Conservation (phyloP, 2,888 invertebrate genomes). For the Calameuta idolon region DNA sequence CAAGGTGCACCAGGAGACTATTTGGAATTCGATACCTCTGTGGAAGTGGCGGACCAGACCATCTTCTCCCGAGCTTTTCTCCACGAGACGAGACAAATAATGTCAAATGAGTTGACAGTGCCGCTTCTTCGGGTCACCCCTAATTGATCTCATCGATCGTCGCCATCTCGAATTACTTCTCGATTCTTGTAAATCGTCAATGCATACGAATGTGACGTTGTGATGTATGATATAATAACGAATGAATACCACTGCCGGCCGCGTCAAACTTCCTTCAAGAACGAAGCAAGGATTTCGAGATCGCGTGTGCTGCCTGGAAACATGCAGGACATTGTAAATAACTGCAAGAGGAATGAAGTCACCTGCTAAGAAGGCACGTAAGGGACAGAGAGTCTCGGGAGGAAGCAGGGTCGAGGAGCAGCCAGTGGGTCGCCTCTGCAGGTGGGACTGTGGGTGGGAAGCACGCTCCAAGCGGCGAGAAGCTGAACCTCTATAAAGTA, state of each 20-base stretch:
- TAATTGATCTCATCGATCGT: no score
- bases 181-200: no score
- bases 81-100: slow-evolving; percentile 1
- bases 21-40: slow-evolving; percentile 30
- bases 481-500: slow-evolving; percentile 49
- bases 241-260: no score
- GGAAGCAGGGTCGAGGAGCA: background rate
- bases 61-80: slow-evolving; percentile 17
- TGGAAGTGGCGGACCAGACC: slow-evolving; percentile 24
- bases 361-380: slow-evolving; percentile 3
- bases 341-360: background rate
- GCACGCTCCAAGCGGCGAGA: slow-evolving; percentile 44
- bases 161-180: no score
- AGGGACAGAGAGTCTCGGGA: background rate
- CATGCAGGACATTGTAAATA: background rate
- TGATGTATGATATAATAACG: no score
- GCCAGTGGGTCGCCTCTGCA: slow-evolving; percentile 47
- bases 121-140: no score
- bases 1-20: slow-evolving; percentile 26
- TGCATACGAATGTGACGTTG: no score
- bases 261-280: no score
- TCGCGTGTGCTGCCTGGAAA: background rate
- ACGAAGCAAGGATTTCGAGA: background rate
- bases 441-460: slow-evolving; percentile 45
- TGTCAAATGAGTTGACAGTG: no score